Conservation (phyloP, 2,797 vertebrate genomes). For the Hemitrygon akajei region DNA sequence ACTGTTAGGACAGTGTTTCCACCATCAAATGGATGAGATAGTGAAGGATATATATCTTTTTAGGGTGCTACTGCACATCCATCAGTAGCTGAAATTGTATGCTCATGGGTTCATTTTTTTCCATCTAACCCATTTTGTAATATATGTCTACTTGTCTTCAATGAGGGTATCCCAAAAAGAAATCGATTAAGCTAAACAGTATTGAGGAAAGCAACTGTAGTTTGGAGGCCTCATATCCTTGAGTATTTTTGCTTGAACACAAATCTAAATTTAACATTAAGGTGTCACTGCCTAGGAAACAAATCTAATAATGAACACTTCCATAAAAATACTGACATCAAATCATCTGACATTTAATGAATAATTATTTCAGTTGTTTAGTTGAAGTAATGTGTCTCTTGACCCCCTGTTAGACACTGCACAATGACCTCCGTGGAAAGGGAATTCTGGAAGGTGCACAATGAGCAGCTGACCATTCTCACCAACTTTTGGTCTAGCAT, state of each 20-base stretch:
- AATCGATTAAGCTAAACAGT: not conserved
- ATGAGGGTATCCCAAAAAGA: not conserved
- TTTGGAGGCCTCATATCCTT: not conserved
- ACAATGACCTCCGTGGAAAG: not conserved
- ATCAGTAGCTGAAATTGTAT: not conserved
- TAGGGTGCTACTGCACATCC: not conserved
- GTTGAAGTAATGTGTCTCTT: not conserved
- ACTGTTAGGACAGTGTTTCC: not conserved
- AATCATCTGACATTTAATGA: not conserved
- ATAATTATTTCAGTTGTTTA: not conserved
- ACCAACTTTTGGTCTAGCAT: not conserved
- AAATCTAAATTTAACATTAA: not conserved
- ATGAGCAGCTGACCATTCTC: not conserved
- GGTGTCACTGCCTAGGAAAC: not conserved
- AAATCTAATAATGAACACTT: not conserved
- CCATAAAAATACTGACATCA: not conserved
- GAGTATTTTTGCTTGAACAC: not conserved
- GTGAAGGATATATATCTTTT: no score
- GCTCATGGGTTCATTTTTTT: not conserved
- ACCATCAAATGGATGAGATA: not conserved
- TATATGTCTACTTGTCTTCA: not conserved
- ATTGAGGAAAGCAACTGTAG: not conserved
- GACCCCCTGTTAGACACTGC: not conserved
- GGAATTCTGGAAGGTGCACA: not conserved
- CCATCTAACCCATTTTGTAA: not conserved